These are phyloP conservation scores for Trissolcus brochymenae DNA, from an alignment of 2,888 invertebrate genomes.

Conservation along the genomic window DNA sequence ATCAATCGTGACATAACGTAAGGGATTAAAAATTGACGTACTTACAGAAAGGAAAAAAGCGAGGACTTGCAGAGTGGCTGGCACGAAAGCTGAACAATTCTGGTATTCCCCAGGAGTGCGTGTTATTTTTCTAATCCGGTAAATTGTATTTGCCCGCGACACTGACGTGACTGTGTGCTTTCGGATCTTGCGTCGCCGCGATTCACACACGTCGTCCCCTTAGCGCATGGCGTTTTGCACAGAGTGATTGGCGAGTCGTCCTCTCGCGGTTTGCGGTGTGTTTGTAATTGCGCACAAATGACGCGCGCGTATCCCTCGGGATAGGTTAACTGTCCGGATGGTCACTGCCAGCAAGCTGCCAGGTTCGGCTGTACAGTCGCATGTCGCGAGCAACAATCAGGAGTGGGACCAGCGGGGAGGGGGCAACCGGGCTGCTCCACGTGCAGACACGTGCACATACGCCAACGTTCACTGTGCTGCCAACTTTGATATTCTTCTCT, in stretches of 20 bases:
- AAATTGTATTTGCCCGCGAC: neutral
- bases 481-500: neutral
- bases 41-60: neutral
- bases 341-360: neutral
- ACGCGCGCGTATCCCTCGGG: neutral
- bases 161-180: constrained; percentile 3
- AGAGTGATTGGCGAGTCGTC: neutral
- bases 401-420: neutral
- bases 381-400: neutral
- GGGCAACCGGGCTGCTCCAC: constrained; percentile 4
- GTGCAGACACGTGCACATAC: neutral
- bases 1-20: no score
- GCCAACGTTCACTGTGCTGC: neutral
- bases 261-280: neutral
- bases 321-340: constrained; percentile 1
- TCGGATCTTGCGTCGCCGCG: neutral
- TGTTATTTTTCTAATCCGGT: neutral
- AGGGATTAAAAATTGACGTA: no score
- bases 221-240: neutral
- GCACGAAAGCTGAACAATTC: neutral
- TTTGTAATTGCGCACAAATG: neutral
- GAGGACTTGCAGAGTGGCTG: neutral
- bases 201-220: neutral
- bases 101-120: neutral
- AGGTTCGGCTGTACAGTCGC: neutral